Evolutionary conservation across 2,888 invertebrate species (phyloP), one percentile per base, ranked within the genome.

Genomic region (Spilarctia lutea): DNA sequence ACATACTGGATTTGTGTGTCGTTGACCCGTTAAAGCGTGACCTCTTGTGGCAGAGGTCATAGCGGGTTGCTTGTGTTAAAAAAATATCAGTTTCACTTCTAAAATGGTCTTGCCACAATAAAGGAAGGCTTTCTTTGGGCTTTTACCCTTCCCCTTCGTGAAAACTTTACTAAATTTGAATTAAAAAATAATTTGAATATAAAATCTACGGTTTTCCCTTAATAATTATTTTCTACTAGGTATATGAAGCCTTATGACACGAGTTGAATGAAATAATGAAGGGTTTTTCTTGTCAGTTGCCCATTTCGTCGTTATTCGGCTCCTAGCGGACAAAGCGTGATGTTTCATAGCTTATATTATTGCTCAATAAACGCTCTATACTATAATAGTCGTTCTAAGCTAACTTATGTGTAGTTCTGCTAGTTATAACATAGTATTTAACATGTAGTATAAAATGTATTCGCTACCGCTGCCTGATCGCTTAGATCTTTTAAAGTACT

Each of bases 1-100:
- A 65, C 69, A 45, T 20, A 65, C 74, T 74, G 56, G 74, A 74
- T 74, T 70, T 70, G 30, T 30, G 42, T 66, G 74, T 70, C 74
- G 30, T 70, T 70, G 74, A 74, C 65, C 70, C 27, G 65, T 39
- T 65, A 35, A 70, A 71, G 45, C 27, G 11, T 74, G 74, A 74
- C 72, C 75, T 68, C 56, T 73, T 63, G 27, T 13, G 11, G 8
- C 13, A 63, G 33, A 27, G 73, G 73, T 73, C 73, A 73, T 27
- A 35, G 33, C 8, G 63, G 60, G 60, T 60, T 60, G 30, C 30
- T 33, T 18, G 11, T 30, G 20, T 30, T 45, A 48, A 30, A 30
- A 60, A 63, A 8, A 16, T 52, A 52, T 52, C 3, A 10, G 24
- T n/a, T 56, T 56, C 10, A 3, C n/a, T 56, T n/a, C 10, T n/a